Base-by-base conservation (phyloP, 2,797 vertebrate genomes). In the Labroides dimidiatus region DNA sequence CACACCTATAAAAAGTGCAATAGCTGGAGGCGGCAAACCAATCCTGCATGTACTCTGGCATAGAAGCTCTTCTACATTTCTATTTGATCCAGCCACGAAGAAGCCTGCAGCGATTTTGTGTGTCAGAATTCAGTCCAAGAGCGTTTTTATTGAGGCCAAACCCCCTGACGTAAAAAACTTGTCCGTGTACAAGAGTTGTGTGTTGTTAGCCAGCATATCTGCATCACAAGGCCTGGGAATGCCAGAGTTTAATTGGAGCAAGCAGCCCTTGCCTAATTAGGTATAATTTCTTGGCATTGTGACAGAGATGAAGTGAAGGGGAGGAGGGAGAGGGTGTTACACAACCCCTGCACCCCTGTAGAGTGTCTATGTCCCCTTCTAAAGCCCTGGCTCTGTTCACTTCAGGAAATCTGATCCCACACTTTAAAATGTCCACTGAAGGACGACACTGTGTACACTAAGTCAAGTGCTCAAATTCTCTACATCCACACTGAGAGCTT, bases 271-370 rank as follows among this genome's bases (percentile, higher is more conserved):
- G 82, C 79, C 83, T 92, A 93, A 94, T 93, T 92, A 89, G 82
- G 81, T 90, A 89, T 91, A 89, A 94, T 93, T 93, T 93, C 88
- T 89, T 93, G 90, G 89, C 87, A 85, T 69, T 60, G 76, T 6
- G 41, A 84, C 60, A 84, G 65, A 43, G 53, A 81, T 76, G 75
- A 55, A 68, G 75, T 27, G 61, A 63, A 59, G 24, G 33, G 19
- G 11, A 24, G 0, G 16, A 23, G 24, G 2, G 24, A 19, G 19
- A 19, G 47, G 19, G 69, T 33, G 61, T 37, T 53, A 13, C 4
- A 14, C 51, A 49, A 51, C 48, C 49, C 51, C 51, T 16, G 0
- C 13, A 24, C 36, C 37, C 41, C 10, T 13, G 13, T 43, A 19
- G 48, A 45, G 48, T 51, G 54, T 50, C 50, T 69, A 27, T 43